Evolutionary conservation across 2,797 vertebrate species (phyloP), one percentile per base, ranked within the genome.

Genomic region (Tarsius wallacei): DNA sequence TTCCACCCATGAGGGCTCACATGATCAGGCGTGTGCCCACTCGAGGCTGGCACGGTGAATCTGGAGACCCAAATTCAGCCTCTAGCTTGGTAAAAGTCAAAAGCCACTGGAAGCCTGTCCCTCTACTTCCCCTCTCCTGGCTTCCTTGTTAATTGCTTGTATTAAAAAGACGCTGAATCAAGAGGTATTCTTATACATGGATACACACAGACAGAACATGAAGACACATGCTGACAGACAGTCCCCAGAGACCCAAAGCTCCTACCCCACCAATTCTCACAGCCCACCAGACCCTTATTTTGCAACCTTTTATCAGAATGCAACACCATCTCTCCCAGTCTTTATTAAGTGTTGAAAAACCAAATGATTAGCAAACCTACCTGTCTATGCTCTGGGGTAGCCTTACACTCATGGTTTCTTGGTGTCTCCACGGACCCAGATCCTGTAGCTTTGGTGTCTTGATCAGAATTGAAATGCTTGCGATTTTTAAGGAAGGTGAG

Each of bases 311-410:
- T 36, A 82, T 74, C 73, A 91, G 93, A 97, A 91, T 13, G 16
- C 26, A 90, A 57, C 42, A 59, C 63, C 36, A n/a, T 61, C 33
- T 24, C 77, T 36, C 74, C 74, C 74, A 73, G 11, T 33, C 86
- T 66, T 73, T 42, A 84, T 9, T n/a, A 84, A 94, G n/a, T 61
- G 42, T 31, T 31, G n/a, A 88, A 93, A 94, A 95, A 47, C 26
- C 88, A 88, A 92, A 89, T 89, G 61, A 47, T 71, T 26, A 88
- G 93, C 82, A 64, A 88, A 94, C 96, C 63, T 98, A 98, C 98
- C 98, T 98, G 98, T 98, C 98, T 97, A 98, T 97, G 47, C 97
- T 98, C 91, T 98, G 98, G 53, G 98, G 98, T 47, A 98, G 97
- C 85, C 98, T 96, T 95, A 98, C 98, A 94, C 98, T 99, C 98